Base-by-base conservation (phyloP, 2,797 vertebrate genomes). In the Artibeus lituratus region DNA sequence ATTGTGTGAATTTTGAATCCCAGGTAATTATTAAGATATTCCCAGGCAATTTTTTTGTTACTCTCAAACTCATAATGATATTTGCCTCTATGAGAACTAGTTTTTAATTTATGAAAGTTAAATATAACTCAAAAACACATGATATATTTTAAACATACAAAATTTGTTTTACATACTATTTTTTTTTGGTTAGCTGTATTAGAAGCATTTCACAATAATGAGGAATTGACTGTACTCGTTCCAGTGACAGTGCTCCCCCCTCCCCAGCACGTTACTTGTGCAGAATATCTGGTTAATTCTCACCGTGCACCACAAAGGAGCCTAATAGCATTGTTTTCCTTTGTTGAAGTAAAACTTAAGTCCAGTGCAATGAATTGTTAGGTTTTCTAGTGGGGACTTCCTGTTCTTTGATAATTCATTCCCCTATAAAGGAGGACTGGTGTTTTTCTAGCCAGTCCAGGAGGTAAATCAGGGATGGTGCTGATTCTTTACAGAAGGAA, bases 61-160 rank as follows among this genome's bases (percentile, higher is more conserved):
- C 44, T 89, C 9, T 91, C 57, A 83, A 73, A 85, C 24, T 85
- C n/a, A 72, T 53, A 80, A 69, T 84, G 53, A 15, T 32, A 24
- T 21, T 84, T 49, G 18, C 35, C 29, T 49, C 42, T 70, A 32
- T 92, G 51, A 87, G 70, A 95, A 65, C 24, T 77, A 69, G 11
- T 74, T 87, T 93, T 96, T 95, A 93, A 73, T 65, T 55, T 53
- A 91, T 57, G 67, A 26, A 88, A 90, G 42, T 92, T 88, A 89
- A 94, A 90, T 84, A 53, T 77, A 92, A 89, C 86, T 86, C 59
- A 19, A 87, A 94, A 94, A 80, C 7, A 88, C 26, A n/a, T 49
- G 53, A 70, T 73, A 51, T 88, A 84, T 88, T 92, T 96, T 70
- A n/a, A 94, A 94, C 86, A 14, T n/a, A 19, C 3, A 81, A 39